Base-by-base conservation (phyloP, 1,140 invertebrate genomes). In the Liolophura sinensis region DNA sequence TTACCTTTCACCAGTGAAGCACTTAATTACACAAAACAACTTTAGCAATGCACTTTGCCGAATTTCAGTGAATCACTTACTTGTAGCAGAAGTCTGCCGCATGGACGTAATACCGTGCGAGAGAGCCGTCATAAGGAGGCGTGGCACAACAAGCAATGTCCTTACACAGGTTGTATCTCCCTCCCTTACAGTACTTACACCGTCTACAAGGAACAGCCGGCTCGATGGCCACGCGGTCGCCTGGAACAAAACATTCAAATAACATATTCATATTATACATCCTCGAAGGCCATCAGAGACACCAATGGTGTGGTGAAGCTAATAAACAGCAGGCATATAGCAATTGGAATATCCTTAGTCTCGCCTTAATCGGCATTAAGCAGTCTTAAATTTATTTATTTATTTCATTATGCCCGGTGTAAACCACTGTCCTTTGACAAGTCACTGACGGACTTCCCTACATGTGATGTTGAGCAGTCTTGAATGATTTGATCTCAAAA, bases 1-100 rank as follows among this genome's bases (percentile, higher is more conserved):
- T 22, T 1, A 59, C 31, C 57, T 9, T 3, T 4, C 31, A 31
- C 18, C 31, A n/a, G 7, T 22, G n/a, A 62, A 62, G 11, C 18
- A 11, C 16, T 49, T 4, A 5, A 22, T 50, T 22, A 15, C 59
- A 16, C 27, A 48, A 27, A 61, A 48, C 12, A 12, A 48, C 46
- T 50, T 1, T 49, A 62, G 12, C 12, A n/a, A n/a, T 50, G 51
- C 20, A 20, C 48, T 56, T 51, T 25, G 18, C 27, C 24, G 24
- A 27, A 20, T 4, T 47, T 57, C 12, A 4, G 3, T 55, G 15
- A 51, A 25, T 5, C 15, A 62, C 71, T 70, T 73, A 95, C 93
- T 95, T 95, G 86, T 89, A 94, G 79, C 95, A 97, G 82, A 97
- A 97, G 85, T 97, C 94, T 24, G 94, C 95, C 24, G 92, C 89